These are phyloP conservation scores for Leptopilina drosophilae DNA, from an alignment of 2,888 invertebrate species.

Conservation along the genomic window DNA sequence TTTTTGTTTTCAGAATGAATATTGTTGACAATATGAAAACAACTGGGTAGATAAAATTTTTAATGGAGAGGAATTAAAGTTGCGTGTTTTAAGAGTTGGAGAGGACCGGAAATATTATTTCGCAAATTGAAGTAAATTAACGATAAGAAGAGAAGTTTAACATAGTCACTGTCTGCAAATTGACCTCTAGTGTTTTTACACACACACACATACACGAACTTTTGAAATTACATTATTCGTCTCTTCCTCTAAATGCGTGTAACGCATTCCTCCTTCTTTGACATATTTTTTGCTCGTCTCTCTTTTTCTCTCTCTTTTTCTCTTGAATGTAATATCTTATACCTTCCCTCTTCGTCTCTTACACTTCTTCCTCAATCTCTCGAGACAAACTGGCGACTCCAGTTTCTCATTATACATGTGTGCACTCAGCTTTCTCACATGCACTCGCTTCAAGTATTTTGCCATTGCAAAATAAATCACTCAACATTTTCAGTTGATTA, in stretches of 20 bases:
- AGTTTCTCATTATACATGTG: constrained; percentile 52
- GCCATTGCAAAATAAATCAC: not conserved
- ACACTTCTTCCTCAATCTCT: constrained; percentile 45
- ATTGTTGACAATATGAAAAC: no score
- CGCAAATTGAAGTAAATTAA: constrained; percentile 53
- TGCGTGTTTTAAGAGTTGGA: constrained; percentile 7
- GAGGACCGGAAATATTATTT: constrained; percentile 50
- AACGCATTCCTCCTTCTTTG: constrained; percentile 18
- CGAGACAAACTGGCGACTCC: constrained; percentile 70
- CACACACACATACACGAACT: not conserved
- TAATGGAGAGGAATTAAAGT: not conserved
- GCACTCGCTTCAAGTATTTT: not conserved
- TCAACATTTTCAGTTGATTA: not conserved
- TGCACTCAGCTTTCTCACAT: constrained; percentile 36
- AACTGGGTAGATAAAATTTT: not conserved
- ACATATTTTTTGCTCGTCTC: constrained; percentile 4
- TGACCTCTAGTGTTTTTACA: constrained; percentile 23
- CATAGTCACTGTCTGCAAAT: constrained; percentile 31
- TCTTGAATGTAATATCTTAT: not conserved
- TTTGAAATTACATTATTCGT: constrained; percentile 40
- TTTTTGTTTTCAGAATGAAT: no score
- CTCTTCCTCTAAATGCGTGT: constrained; percentile 33
- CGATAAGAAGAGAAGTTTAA: constrained; percentile 7
- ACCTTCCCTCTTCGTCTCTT: constrained; percentile 1
- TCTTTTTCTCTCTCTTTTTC: not conserved